A percentile compares a stretch with the other conserved stretches of the same genome.
phyloP scores from a whole-genome alignment of 1,140 invertebrate genomes.

The Tenebrio molitor region DNA sequence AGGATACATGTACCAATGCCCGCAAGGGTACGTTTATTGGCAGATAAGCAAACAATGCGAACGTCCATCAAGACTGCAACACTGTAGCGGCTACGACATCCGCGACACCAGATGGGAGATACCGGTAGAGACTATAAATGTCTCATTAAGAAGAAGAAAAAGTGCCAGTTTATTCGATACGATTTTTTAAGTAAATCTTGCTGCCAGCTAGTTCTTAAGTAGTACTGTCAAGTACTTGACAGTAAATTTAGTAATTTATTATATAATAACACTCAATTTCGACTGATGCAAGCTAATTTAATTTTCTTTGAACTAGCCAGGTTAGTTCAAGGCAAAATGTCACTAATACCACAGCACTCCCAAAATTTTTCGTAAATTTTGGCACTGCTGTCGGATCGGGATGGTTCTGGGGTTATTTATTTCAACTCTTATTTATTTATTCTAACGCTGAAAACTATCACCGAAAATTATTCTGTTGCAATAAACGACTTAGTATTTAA shows the following conservation, averaged over 20 bases:
- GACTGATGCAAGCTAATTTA: constrained; percentile 19
- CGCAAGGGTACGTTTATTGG: constrained; percentile 82
- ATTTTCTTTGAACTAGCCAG: constrained; percentile 45
- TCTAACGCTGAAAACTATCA: background rate
- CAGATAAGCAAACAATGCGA: constrained; percentile 83
- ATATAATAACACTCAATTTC: constrained; percentile 21
- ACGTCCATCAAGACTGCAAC: constrained; percentile 70
- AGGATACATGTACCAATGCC: constrained; percentile 83
- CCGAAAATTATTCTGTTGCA: background rate
- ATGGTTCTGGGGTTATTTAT: constrained; percentile 37
- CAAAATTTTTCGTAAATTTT: constrained; percentile 21
- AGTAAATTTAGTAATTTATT: constrained; percentile 12
- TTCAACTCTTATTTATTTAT: constrained; percentile 28
- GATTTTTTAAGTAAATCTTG: constrained; percentile 23
- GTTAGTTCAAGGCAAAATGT: constrained; percentile 44
- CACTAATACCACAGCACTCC: constrained; percentile 14
- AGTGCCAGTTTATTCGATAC: constrained; percentile 33
- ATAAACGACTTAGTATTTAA: constrained; percentile 12
- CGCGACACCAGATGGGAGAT: constrained; percentile 69
- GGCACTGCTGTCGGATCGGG: constrained; percentile 11
- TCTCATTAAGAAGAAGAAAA: constrained; percentile 62
- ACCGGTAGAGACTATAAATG: constrained; percentile 69
- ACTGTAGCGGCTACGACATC: constrained; percentile 68
- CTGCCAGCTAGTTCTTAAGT: constrained; percentile 15
- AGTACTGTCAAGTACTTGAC: constrained; percentile 21